Evolutionary conservation across 2,888 invertebrate genomes (phyloP).

Genomic region (Heliconius ethilla): DNA sequence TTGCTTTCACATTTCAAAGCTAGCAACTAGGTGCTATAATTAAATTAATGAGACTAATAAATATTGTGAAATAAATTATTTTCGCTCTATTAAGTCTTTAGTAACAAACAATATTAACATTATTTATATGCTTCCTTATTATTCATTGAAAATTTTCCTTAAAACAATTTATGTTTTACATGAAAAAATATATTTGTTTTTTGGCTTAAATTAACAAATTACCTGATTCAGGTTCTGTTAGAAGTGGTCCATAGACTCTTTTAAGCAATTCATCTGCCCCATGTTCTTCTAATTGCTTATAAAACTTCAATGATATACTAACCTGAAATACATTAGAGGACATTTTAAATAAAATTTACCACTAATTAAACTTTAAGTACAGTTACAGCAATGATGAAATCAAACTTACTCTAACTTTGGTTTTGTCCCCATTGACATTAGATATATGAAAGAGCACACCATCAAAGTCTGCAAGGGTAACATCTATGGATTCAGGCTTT

Average conservation of each 20-base stretch:
- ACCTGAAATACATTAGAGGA: slow-evolving; percentile 82
- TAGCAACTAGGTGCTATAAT: background rate
- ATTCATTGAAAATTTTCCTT: background rate
- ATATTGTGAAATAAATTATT: slow-evolving; percentile 13
- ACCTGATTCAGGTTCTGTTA: slow-evolving; percentile 94
- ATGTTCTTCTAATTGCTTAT: slow-evolving; percentile 98
- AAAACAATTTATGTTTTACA: background rate
- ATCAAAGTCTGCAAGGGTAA: slow-evolving; percentile 98
- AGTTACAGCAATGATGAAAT: background rate
- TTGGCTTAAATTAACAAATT: slow-evolving; percentile 47
- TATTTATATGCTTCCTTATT: slow-evolving; percentile 6
- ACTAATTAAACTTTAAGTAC: background rate
- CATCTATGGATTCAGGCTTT: slow-evolving; percentile 97
- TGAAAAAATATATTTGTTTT: background rate
- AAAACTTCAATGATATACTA: slow-evolving; percentile 99
- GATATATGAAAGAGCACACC: slow-evolving; percentile 99
- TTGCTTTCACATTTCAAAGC: slow-evolving; percentile 5
- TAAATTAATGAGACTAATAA: background rate
- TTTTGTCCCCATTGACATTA: slow-evolving; percentile 97
- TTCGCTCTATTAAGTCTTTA: slow-evolving; percentile 2
- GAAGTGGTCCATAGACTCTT: slow-evolving; percentile 93
- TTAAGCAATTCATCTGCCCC: slow-evolving; percentile 98
- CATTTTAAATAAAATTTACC: background rate
- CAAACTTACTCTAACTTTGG: slow-evolving; percentile 95
- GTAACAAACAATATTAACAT: background rate